Conservation (phyloP, 2,797 vertebrate species). For the Antennarius maculatus region DNA sequence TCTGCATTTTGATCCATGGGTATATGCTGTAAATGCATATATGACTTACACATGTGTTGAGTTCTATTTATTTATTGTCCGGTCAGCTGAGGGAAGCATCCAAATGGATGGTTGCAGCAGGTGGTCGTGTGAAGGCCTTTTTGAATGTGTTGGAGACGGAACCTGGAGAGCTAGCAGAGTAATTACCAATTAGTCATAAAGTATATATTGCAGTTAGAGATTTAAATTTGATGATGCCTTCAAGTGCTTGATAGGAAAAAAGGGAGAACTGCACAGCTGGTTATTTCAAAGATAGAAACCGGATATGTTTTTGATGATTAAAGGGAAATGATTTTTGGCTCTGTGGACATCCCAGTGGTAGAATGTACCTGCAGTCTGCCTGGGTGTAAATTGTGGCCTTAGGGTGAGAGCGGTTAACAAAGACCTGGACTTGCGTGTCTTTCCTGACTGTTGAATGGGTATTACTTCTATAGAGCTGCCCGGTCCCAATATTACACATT, state of each 20-base stretch:
- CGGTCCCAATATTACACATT: slow-evolving; percentile 30
- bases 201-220: slow-evolving; percentile 20
- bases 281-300: slow-evolving; percentile 5
- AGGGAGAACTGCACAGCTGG: slow-evolving; percentile 4
- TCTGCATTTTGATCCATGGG: slow-evolving; percentile 14
- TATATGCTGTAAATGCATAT: slow-evolving; percentile 50
- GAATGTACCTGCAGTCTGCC: neutral
- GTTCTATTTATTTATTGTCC: slow-evolving; percentile 54
- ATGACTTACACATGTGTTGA: slow-evolving; percentile 25
- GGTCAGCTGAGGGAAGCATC: slow-evolving; percentile 10
- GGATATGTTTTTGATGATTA: slow-evolving; percentile 36
- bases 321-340: slow-evolving; percentile 48
- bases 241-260: slow-evolving; percentile 20
- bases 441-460: slow-evolving; percentile 16
- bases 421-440: slow-evolving; percentile 1
- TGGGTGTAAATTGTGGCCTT: slow-evolving; percentile 66
- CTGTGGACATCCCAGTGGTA: slow-evolving; percentile 16
- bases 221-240: slow-evolving; percentile 44
- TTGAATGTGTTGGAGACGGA: slow-evolving; percentile 28
- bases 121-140: slow-evolving; percentile 15
- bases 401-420: slow-evolving; percentile 35
- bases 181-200: neutral
- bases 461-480: slow-evolving; percentile 22
- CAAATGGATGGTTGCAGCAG: slow-evolving; percentile 4
- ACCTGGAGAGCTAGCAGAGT: neutral